Evolutionary conservation across 2,888 invertebrate species (phyloP), one percentile per base, ranked within the genome.

Genomic region (Acanthopleura granulata): DNA sequence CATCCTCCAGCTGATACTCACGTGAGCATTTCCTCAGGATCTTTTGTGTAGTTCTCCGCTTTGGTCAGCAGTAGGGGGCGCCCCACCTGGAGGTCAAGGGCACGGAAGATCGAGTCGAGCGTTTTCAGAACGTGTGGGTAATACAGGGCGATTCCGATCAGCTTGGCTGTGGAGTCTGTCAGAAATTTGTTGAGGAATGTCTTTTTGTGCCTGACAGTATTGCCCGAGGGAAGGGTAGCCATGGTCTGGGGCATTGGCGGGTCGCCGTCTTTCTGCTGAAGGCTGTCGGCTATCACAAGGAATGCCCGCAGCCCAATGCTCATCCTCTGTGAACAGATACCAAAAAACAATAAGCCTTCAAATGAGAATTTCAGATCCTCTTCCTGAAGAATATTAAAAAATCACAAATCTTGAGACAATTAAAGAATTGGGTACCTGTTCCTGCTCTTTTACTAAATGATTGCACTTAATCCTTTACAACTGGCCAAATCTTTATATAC

Each of bases 181-280:
- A 90, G 79, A 84, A 89, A 93, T 89, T 98, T 98, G 89, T 97
- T 98, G 4, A 99, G 92, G 90, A 97, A 98, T 0, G 98, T 98
- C 90, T 98, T 97, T 90, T 98, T 97, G 0, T 98, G 96, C 49
- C 98, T 93, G 77, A 97, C 91, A 0, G 98, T 98, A 89, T 97
- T 97, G 0, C 98, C 98, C 0, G 98, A 98, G 0, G 98, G 98
- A 74, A 98, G 91, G 0, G 96, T 96, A 0, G 97, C 97, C 76
- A 97, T 95, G 0, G 97, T 97, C 81, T 98, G 93, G 0, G 99
- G 99, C 99, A 99, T 99, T 0, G 98, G 99, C 0, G 99, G 99
- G 87, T 99, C 98, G 0, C 98, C 98, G 89, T 99, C 99, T 88
- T 98, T 98, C 90, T 99, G 99, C 88, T 99, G 99, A 74, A 99